Base-by-base conservation (phyloP, 2,888 invertebrate genomes). In the Stramonita haemastoma region DNA sequence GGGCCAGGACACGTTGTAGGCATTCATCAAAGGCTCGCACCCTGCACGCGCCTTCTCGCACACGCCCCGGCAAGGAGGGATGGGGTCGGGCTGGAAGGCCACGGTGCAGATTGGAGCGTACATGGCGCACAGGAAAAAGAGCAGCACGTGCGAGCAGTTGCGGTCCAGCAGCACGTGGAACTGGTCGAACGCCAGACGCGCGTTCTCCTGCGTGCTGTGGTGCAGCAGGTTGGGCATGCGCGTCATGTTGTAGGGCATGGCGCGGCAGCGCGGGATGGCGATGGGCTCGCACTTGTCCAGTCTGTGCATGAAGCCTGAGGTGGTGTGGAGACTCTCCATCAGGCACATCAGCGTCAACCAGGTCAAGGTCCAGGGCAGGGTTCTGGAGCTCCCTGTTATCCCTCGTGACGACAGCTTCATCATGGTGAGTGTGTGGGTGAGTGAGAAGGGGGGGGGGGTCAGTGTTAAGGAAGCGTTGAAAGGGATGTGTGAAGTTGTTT, bases 191-290 rank as follows among this genome's bases (percentile, higher is more conserved):
- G 94, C 94, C 66, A 95, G 92, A 13, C 92, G 91, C 46, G 95
- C 95, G 91, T 95, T 95, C 91, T 94, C 93, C 89, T 95, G 95
- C 0, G 94, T 94, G 90, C 93, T 94, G 90, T 95, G 95, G 87
- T 94, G 93, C 36, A 95, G 90, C 66, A 94, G 92, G 90, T 95
- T 95, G 11, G 95, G 95, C 95, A 95, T 95, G 86, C 93, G 91
- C 0, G 95, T 95, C 94, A 95, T 93, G 91, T 95, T 95, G 91
- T 95, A 95, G 15, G 94, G 94, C 95, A 95, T 95, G 32, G 92
- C 90, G 29, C 92, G 92, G 84, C 95, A 95, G 92, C 94, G 91
- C 0, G 95, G 94, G 22, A 95, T 94, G 56, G 92, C 91, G 26
- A 95, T 94, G 1, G 93, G 93, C 90, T 95, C 95, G 91, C 95